phyloP scores from a whole-genome alignment of 2,888 invertebrate genomes.

The Doris montereyensis region DNA sequence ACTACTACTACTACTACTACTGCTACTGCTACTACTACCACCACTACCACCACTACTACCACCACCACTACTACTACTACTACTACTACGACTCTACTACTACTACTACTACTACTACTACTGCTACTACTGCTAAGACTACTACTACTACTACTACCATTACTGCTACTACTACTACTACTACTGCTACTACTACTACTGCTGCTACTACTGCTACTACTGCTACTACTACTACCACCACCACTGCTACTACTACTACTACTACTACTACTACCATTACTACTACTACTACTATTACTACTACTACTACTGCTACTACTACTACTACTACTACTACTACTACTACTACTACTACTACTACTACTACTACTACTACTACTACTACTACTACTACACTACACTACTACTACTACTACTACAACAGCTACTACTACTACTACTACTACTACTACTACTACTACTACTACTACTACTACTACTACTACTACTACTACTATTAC shows the following conservation, averaged over 20 bases:
- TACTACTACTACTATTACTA: background rate
- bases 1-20: background rate
- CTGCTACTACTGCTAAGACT: too few species aligned
- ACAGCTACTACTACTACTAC: slow-evolving; percentile 1
- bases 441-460: slow-evolving; percentile 1
- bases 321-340: slow-evolving; percentile 8
- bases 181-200: background rate
- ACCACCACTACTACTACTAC: background rate
- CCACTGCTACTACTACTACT: slow-evolving; percentile 5
- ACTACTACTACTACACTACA: background rate
- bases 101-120: background rate
- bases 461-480: slow-evolving; percentile 22
- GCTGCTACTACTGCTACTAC: background rate
- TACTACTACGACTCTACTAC: too few species aligned
- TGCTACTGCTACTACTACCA: background rate
- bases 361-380: background rate
- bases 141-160: too few species aligned
- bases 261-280: slow-evolving; percentile 4
- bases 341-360: slow-evolving; percentile 16
- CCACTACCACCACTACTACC: background rate
- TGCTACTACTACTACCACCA: slow-evolving; percentile 4
- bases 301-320: slow-evolving; percentile 5
- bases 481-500: slow-evolving; percentile 19
- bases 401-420: too few species aligned
- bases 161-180: background rate